phyloP scores from a whole-genome alignment of 30 jellyfish, hydroid and myxozoan species.

The Aurelia sp. region DNA sequence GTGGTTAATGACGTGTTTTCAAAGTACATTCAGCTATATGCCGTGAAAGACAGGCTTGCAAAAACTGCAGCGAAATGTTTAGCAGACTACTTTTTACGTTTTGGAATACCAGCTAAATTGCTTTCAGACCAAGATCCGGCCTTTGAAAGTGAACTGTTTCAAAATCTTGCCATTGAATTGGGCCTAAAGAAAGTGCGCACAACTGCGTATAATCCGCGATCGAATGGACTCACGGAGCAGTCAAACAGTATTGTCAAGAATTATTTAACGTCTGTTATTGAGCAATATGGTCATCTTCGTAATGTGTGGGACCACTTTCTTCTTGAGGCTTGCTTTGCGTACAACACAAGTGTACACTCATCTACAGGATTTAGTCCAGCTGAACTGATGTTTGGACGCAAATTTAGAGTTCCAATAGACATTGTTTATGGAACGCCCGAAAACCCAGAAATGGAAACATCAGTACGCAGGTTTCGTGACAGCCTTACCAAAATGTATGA shows the following conservation, averaged over 20 bases:
- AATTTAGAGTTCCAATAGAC: slow-evolving; percentile 34
- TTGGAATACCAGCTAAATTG: too few species aligned
- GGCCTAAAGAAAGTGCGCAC: slow-evolving; percentile 9
- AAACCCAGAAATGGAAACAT: not conserved
- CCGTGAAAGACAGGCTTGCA: too few species aligned
- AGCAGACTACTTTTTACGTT: too few species aligned
- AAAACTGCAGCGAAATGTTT: too few species aligned
- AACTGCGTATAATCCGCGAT: slow-evolving; percentile 26
- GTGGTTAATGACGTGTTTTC: slow-evolving; percentile 28
- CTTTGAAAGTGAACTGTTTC: too few species aligned
- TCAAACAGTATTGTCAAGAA: slow-evolving; percentile 17
- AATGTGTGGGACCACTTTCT: slow-evolving; percentile 34
- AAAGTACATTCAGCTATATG: not conserved
- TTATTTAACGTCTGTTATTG: not conserved
- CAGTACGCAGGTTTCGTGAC: not conserved
- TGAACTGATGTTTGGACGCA: slow-evolving; percentile 50
- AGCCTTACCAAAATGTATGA: slow-evolving; percentile 1
- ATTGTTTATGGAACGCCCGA: slow-evolving; percentile 24
- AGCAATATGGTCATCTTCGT: not conserved
- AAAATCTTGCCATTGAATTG: too few species aligned
- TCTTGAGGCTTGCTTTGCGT: slow-evolving; percentile 41
- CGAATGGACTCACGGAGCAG: slow-evolving; percentile 41
- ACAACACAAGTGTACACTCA: slow-evolving; percentile 29
- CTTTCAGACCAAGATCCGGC: too few species aligned
- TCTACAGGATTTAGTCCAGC: slow-evolving; percentile 48